phyloP scores from a whole-genome alignment of 1,140 invertebrate species.

The Asobara japonica region DNA sequence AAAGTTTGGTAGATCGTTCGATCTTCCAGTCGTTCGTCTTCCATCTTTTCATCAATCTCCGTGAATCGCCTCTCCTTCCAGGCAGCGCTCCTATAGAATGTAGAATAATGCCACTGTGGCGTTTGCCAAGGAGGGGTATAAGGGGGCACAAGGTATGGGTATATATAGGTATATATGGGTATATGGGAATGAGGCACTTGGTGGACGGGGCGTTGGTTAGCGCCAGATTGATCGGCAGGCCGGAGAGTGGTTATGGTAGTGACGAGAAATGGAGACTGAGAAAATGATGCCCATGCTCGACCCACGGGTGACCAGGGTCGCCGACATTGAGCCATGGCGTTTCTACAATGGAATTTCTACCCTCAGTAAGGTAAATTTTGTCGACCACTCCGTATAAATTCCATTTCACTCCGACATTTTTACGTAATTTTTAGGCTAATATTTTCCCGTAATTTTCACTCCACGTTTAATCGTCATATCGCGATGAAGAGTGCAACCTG shows the following conservation, averaged over 20 bases:
- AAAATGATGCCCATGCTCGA: conserved; percentile 23
- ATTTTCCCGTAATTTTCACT: no score
- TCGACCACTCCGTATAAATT: no score
- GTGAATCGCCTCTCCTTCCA: conserved; percentile 20
- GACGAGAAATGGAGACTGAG: conserved; percentile 38
- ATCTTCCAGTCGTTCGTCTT: conserved; percentile 24
- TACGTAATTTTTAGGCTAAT: no score
- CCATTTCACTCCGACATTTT: no score
- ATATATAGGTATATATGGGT: no score
- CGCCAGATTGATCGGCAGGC: conserved; percentile 51
- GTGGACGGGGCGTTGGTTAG: conserved; percentile 36
- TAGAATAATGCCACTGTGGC: conserved; percentile 35
- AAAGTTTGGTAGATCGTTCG: conserved; percentile 25
- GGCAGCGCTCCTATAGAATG: conserved; percentile 33
- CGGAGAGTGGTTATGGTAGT: conserved; percentile 46
- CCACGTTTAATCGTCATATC: no score
- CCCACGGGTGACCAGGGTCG: conserved; percentile 43
- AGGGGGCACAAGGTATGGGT: neutral
- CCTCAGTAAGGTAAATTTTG: no score
- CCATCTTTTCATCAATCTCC: conserved; percentile 37
- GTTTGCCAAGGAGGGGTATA: conserved; percentile 18
- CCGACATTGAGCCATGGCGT: neutral
- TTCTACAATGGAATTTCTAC: no score
- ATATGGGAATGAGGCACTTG: conserved; percentile 22
- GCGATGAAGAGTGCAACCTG: neutral